phyloP scores from a whole-genome alignment of 2,888 invertebrate genomes.

The Tortrix viridana region DNA sequence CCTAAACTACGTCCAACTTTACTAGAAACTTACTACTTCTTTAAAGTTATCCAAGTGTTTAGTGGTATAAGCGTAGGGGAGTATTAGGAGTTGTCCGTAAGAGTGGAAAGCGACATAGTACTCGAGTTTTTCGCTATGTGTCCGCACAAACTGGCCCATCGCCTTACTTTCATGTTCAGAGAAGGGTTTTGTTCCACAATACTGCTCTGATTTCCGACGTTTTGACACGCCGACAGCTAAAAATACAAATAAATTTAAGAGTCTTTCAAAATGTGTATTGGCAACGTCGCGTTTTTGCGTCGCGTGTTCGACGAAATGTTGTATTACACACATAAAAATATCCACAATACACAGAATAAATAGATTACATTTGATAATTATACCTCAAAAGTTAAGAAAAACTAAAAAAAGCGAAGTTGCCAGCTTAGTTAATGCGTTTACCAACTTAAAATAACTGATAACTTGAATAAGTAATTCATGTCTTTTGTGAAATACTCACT shows the following conservation, averaged over 20 bases:
- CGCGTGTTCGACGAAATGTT: no score
- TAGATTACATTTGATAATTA: no score
- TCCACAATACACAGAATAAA: no score
- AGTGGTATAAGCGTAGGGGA: slow-evolving; percentile 68
- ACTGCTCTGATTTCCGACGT: slow-evolving; percentile 37
- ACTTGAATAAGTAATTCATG: no score
- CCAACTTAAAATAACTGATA: no score
- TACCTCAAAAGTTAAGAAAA: no score
- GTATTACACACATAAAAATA: no score
- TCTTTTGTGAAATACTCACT: slow-evolving; percentile 19
- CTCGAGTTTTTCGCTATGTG: slow-evolving; percentile 39
- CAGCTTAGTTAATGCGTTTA: no score
- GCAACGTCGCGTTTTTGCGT: no score
- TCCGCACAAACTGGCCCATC: slow-evolving; percentile 54
- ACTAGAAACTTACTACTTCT: slow-evolving; percentile 35
- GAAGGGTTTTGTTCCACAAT: slow-evolving; percentile 61
- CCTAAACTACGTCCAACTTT: neutral
- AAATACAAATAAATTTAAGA: neutral
- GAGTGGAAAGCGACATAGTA: slow-evolving; percentile 82
- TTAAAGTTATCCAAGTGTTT: slow-evolving; percentile 58
- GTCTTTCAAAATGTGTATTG: no score
- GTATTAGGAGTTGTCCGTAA: slow-evolving; percentile 78
- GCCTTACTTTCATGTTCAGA: slow-evolving; percentile 65
- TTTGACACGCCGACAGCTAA: slow-evolving; percentile 26
- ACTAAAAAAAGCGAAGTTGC: no score